Base-by-base conservation (phyloP, 2,888 invertebrate species). In the Iphiclides podalirius region DNA sequence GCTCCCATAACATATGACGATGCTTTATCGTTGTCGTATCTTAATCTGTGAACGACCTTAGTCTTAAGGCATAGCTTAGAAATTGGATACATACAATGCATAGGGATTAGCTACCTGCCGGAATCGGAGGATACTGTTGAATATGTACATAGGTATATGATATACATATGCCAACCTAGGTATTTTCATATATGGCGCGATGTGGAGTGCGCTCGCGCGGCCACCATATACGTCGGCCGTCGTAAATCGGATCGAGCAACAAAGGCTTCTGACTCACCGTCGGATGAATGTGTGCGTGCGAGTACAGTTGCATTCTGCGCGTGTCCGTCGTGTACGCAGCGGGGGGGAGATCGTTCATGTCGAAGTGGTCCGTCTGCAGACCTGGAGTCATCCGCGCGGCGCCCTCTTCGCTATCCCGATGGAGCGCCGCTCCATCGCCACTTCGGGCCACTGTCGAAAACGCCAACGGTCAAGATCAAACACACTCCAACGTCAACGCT, bases 291-390 rank as follows among this genome's bases (percentile, higher is more conserved):
- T 83, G 83, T 37, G 78, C 68, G 55, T 83, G 86, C 1, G 82
- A 63, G 56, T 83, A 85, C 37, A 85, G 67, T 61, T 82, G 82
- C 81, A 86, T 84, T 73, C 85, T 83, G 61, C 85, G 75, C 40
- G 80, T 66, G 67, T 86, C 84, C 61, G 79, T 69, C 12, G 73
- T 60, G 61, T 82, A 86, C 38, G 73, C 58, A 58, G 70, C 72
- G 9, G 79, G 54, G n/a, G 81, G 77, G 59, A 85, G 67, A 54
- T 86, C 85, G 70, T 81, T 86, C 86, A 85, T 85, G 60, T 75
- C 82, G 84, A 82, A 83, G 48, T 66, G 54, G 54, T 70, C 64
- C 45, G 69, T 53, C 50, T 69, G 67, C 55, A 72, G 69, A 60
- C 66, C 69, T 47, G 76, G 69, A 57, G 70, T 80, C 67, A 84